Conservation (phyloP, 2,113 vertebrate genomes). For the Taxidea taxus region DNA sequence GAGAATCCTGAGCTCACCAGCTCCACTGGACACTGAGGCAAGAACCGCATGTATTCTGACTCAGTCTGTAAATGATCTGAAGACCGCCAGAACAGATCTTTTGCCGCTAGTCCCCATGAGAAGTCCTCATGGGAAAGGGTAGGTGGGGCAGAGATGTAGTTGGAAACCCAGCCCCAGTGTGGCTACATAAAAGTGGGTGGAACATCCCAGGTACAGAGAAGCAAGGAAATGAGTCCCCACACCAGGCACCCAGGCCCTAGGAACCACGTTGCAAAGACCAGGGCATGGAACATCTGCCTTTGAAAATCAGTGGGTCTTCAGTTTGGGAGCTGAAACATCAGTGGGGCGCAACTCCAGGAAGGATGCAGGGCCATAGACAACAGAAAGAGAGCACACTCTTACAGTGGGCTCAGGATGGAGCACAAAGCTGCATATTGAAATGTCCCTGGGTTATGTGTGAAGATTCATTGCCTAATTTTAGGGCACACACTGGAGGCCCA, state of each 20-base stretch:
- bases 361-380: no score
- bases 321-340: not conserved
- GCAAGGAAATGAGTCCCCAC: not conserved
- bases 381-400: no score
- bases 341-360: not conserved
- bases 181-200: not conserved
- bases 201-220: not conserved
- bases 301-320: not conserved
- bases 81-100: not conserved
- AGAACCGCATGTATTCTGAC: not conserved
- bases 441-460: not conserved
- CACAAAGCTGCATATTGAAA: not conserved
- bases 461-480: not conserved
- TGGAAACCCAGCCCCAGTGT: not conserved
- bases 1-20: not conserved
- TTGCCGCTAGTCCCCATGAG: not conserved
- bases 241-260: not conserved
- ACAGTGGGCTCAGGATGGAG: fast-evolving
- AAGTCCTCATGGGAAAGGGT: not conserved
- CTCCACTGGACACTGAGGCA: not conserved
- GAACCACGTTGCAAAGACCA: not conserved
- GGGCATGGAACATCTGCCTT: not conserved
- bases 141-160: not conserved
- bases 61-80: not conserved
- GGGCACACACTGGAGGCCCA: not conserved